Evolutionary conservation across 92 coral and sea anemone genomes (phyloP).

Genomic region (Zoanthus sansibaricus): DNA sequence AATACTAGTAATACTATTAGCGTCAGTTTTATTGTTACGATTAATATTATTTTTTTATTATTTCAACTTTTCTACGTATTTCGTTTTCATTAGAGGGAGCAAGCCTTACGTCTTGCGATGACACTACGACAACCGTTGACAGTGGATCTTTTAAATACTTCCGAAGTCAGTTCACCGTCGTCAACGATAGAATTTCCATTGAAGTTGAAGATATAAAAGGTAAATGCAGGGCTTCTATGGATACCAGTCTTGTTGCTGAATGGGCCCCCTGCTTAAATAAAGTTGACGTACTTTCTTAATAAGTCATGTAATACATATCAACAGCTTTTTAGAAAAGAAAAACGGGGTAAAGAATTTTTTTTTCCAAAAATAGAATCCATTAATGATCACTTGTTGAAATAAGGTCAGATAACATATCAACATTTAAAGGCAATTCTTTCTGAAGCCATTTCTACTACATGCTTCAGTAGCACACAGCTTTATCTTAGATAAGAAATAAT

Average conservation of each 20-base stretch:
- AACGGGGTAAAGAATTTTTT: neutral
- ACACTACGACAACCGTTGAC: conserved; percentile 85
- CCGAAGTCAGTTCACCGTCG: conserved; percentile 79
- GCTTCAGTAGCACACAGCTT: no score
- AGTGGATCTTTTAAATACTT: conserved; percentile 95
- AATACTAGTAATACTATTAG: no score
- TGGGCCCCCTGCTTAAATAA: no score
- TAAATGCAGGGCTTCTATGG: neutral
- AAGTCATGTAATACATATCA: neutral
- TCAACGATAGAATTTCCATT: conserved; percentile 73
- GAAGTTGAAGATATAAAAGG: conserved; percentile 89
- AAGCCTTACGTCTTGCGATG: conserved; percentile 79
- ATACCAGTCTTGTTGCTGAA: no score
- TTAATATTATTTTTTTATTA: neutral
- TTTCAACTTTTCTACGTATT: neutral
- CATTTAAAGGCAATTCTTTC: no score
- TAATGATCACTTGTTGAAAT: neutral
- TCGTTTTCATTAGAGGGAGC: conserved; percentile 84
- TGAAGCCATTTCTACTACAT: no score
- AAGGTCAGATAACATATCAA: no score
- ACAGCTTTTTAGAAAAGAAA: no score
- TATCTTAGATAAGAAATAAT: no score
- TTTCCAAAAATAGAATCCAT: neutral
- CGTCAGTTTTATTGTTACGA: neutral
- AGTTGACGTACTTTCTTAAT: no score